Evolutionary conservation across 2,113 vertebrate species (phyloP).

Genomic region (Microcebus tavaratra): DNA sequence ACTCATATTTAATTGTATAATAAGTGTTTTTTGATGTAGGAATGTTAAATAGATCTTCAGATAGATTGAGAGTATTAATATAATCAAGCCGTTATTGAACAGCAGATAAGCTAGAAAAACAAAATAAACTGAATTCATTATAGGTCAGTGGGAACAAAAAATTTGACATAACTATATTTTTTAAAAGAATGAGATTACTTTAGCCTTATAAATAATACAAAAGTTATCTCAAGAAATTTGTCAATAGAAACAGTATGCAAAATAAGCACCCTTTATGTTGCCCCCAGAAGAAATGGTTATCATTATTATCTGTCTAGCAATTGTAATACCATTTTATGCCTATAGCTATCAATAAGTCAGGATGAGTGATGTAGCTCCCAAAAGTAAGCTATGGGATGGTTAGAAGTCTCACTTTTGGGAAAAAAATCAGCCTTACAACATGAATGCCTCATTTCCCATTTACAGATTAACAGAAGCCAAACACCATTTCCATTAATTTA

Average conservation of each 20-base stretch:
- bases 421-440: background rate
- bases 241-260: background rate
- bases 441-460: background rate
- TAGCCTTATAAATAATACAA: background rate
- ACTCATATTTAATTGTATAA: background rate
- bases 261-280: background rate
- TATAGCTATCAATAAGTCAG: background rate
- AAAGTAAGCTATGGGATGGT: background rate
- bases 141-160: background rate
- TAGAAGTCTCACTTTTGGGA: background rate
- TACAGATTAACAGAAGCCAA: background rate
- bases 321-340: background rate
- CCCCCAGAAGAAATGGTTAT: background rate
- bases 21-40: background rate
- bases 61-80: background rate
- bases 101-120: background rate
- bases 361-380: no score
- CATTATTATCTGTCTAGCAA: background rate
- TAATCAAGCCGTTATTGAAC: background rate
- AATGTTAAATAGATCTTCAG: background rate
- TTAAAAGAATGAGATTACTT: background rate
- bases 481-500: background rate
- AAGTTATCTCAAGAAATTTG: background rate
- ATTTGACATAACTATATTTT: background rate
- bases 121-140: background rate